Percentiles rank a stretch among this genome's conserved stretches.
Evolutionary conservation across 1,140 invertebrate species (phyloP).

Genomic region (Lasioglossum baleicum): DNA sequence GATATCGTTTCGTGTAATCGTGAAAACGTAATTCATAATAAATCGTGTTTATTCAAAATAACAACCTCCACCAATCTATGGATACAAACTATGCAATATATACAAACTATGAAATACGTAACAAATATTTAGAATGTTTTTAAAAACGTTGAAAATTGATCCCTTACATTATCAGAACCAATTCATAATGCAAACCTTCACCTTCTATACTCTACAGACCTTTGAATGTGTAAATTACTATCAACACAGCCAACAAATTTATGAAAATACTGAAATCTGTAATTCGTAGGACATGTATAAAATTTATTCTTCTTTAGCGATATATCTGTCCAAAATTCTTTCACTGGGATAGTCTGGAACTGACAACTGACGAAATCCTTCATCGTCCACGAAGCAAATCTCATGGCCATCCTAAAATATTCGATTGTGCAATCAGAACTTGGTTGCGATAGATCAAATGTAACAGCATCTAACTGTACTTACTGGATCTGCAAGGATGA

Average conservation of each 20-base stretch:
- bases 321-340: constrained; percentile 88
- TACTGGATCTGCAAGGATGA: constrained; percentile 96
- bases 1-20: neutral
- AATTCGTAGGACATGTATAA: neutral
- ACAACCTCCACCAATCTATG: neutral
- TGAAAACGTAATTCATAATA: neutral
- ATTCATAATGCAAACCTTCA: neutral
- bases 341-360: constrained; percentile 92
- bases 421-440: constrained; percentile 3
- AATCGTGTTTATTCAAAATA: neutral
- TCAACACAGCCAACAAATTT: neutral
- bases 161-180: neutral
- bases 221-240: neutral
- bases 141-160: constrained; percentile 2
- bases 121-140: neutral
- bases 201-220: neutral
- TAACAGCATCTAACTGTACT: constrained; percentile 68
- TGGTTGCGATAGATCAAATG: constrained; percentile 5
- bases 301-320: constrained; percentile 82
- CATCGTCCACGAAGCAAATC: constrained; percentile 99
- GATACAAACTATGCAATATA: neutral
- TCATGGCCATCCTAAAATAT: constrained; percentile 92
- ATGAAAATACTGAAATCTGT: constrained; percentile 23
- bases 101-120: neutral
- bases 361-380: constrained; percentile 94